Percentiles rank a stretch among this genome's conserved stretches.
Evolutionary conservation across 2,888 invertebrate species (phyloP).

Genomic region (Clostera curtula): DNA sequence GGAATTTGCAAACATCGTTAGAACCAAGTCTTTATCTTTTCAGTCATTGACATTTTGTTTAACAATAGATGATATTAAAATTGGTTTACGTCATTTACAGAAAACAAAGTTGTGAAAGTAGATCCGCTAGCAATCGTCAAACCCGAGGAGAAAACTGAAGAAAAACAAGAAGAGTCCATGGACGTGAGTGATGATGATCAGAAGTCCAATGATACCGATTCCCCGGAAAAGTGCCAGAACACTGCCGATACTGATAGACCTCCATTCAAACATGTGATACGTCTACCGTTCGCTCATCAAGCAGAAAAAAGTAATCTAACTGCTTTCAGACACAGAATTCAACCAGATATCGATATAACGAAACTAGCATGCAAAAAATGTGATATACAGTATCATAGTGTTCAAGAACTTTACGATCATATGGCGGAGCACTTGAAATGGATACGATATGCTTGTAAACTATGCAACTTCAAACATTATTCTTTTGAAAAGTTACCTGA

Average conservation of each 20-base stretch:
- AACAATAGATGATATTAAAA: too few relatives aligned
- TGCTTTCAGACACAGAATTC: constrained; percentile 49
- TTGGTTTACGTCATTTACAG: constrained; percentile 18
- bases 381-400: constrained; percentile 55
- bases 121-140: constrained; percentile 15
- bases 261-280: constrained; percentile 22
- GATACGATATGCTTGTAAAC: constrained; percentile 83
- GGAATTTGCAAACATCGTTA: too few relatives aligned
- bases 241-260: too few relatives aligned
- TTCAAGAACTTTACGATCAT: constrained; percentile 74
- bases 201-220: constrained; percentile 28
- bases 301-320: constrained; percentile 55
- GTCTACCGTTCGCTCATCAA: constrained; percentile 49
- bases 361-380: constrained; percentile 72
- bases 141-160: constrained; percentile 12
- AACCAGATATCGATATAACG: constrained; percentile 50
- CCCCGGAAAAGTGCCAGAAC: constrained; percentile 37
- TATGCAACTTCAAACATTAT: constrained; percentile 82
- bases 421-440: constrained; percentile 80
- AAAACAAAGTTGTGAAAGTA: constrained; percentile 26
- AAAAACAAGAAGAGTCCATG: constrained; percentile 25
- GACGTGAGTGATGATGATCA: constrained; percentile 30
- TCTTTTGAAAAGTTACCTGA: constrained; percentile 78
- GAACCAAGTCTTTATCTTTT: too few relatives aligned
- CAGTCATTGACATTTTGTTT: too few relatives aligned